phyloP scores from a whole-genome alignment of 2,113 vertebrate genomes.

The Uria lomvia region DNA sequence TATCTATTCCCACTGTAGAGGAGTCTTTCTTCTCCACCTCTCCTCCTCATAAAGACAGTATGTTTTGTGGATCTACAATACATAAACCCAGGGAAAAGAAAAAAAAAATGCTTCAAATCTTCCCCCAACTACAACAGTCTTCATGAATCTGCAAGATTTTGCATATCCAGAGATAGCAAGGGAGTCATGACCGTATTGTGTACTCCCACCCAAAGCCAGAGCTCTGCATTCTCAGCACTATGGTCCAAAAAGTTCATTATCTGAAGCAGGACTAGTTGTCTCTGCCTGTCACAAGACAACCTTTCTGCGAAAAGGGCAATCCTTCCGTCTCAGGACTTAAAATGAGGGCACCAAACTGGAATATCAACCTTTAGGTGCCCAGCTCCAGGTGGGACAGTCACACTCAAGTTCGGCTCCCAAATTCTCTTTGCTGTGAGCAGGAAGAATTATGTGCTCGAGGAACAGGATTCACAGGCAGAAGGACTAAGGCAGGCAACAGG shows the following conservation, averaged over 20 bases:
- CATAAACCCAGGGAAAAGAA: background rate
- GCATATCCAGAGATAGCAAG: constrained; percentile 14
- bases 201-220: constrained; percentile 25
- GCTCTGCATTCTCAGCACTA: background rate
- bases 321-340: background rate
- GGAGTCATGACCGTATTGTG: background rate
- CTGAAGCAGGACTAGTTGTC: background rate
- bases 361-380: background rate
- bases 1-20: background rate
- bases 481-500: background rate
- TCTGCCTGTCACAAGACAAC: background rate
- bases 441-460: background rate
- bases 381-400: background rate
- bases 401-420: background rate
- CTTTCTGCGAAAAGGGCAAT: background rate
- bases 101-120: background rate
- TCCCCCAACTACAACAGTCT: background rate
- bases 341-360: background rate
- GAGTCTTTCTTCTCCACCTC: background rate
- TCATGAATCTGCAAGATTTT: constrained; percentile 2
- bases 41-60: background rate
- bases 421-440: background rate
- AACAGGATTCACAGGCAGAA: background rate
- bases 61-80: background rate
- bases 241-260: background rate